Conservation (phyloP, 2,888 invertebrate genomes). For the Drosophila bunnanda region DNA sequence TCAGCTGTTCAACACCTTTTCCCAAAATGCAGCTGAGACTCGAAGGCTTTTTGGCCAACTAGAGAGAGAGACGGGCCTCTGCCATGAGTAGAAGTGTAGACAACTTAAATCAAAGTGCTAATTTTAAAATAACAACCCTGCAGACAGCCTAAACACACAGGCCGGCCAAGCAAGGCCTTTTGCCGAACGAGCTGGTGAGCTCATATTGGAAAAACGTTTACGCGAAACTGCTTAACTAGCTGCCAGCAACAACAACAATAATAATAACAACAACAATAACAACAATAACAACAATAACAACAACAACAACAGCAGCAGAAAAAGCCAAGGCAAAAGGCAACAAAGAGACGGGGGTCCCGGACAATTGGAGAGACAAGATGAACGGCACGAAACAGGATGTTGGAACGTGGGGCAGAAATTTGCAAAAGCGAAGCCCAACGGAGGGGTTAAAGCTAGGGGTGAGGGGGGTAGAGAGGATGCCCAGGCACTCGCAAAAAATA, state of each 20-base stretch:
- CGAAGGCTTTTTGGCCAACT: conserved; percentile 45
- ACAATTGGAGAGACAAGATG: conserved; percentile 79
- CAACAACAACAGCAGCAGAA: conserved; percentile 12
- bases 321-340: conserved; percentile 22
- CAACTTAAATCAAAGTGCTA: conserved; percentile 81
- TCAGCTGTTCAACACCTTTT: conserved; percentile 72
- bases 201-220: conserved; percentile 78
- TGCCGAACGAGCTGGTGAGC: conserved; percentile 21
- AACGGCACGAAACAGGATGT: conserved; percentile 79
- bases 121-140: conserved; percentile 80
- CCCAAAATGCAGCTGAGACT: conserved; percentile 42
- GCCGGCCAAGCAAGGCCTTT: conserved; percentile 33
- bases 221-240: conserved; percentile 80
- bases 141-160: conserved; percentile 78
- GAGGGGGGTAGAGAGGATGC: neutral
- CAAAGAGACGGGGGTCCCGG: conserved; percentile 54
- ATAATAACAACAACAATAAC: conserved; percentile 26
- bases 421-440: conserved; percentile 56
- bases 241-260: conserved; percentile 66
- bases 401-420: conserved; percentile 75
- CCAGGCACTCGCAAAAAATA: conserved; percentile 16
- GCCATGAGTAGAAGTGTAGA: conserved; percentile 72
- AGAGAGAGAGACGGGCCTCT: conserved; percentile 67
- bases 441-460: conserved; percentile 12
- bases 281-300: conserved; percentile 4